Evolutionary conservation across 2,113 vertebrate genomes (phyloP).

Genomic region (Hydrolagus affinis): DNA sequence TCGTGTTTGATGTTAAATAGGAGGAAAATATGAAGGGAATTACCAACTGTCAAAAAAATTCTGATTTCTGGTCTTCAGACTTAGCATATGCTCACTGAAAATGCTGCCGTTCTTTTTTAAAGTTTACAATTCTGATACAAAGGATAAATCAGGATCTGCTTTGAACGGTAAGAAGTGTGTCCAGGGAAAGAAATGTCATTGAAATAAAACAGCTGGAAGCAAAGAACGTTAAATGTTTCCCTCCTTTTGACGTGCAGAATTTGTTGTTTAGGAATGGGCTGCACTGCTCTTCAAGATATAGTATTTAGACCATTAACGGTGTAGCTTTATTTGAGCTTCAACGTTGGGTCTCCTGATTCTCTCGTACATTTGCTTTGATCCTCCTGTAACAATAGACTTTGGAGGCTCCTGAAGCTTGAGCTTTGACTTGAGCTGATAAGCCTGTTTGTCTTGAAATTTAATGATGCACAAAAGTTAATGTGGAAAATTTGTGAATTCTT

Average conservation of each 20-base stretch:
- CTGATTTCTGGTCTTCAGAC: neutral
- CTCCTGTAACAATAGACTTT: too few species aligned
- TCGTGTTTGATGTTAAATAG: neutral
- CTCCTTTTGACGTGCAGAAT: conserved; percentile 1
- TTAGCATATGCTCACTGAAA: neutral
- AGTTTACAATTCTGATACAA: neutral
- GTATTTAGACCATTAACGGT: neutral
- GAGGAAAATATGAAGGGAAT: neutral
- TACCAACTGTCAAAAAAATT: neutral
- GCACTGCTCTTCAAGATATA: neutral
- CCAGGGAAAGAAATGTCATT: conserved; percentile 17
- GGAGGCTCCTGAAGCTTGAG: too few species aligned
- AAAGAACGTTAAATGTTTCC: conserved; percentile 25
- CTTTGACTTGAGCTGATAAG: too few species aligned
- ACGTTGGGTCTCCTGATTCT: neutral
- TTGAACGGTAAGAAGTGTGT: neutral
- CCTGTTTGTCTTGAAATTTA: too few species aligned
- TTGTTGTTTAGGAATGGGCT: neutral
- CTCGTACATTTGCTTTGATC: neutral
- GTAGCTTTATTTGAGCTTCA: neutral
- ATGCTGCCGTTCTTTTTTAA: neutral
- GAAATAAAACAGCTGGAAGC: conserved; percentile 19
- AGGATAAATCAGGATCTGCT: neutral
- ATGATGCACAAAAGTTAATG: too few species aligned
- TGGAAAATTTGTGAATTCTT: too few species aligned